Percentiles rank a stretch among this genome's conserved stretches.
phyloP scores from a whole-genome alignment of 2,113 vertebrate genomes.

The Malurus alboscapulatus region DNA sequence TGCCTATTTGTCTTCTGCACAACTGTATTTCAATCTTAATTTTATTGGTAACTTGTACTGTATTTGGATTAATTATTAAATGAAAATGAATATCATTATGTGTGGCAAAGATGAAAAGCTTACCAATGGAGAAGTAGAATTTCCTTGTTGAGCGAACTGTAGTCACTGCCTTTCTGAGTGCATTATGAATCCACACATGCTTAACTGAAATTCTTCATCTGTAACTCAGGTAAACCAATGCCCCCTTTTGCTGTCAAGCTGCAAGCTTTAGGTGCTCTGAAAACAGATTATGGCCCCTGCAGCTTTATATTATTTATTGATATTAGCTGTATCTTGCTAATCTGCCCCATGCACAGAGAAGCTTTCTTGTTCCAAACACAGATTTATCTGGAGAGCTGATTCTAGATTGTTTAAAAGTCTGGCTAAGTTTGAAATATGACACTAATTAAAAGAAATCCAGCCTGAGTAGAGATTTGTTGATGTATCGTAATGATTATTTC shows the following conservation, averaged over 20 bases:
- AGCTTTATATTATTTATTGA: not conserved
- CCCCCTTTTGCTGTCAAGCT: not conserved
- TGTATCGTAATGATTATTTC: not conserved
- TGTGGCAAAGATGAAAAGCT: constrained; percentile 21
- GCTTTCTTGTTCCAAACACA: not conserved
- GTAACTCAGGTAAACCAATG: not conserved
- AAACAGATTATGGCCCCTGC: not conserved
- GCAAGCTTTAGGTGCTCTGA: not conserved
- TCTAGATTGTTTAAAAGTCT: not conserved
- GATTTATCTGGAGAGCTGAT: not conserved
- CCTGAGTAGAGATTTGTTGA: not conserved
- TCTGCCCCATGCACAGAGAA: not conserved
- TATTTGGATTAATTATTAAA: constrained; percentile 46
- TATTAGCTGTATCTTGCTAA: not conserved
- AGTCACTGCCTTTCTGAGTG: not conserved
- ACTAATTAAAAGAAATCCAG: not conserved
- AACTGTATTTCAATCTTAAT: not conserved
- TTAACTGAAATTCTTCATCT: constrained; percentile 1
- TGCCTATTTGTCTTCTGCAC: constrained; percentile 3
- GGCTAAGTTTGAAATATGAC: not conserved
- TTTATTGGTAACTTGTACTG: constrained; percentile 14
- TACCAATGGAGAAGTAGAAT: not conserved
- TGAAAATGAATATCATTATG: constrained; percentile 5
- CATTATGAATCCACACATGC: not conserved
- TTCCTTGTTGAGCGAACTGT: not conserved